Percentiles rank a stretch among this genome's conserved stretches.
phyloP scores from a whole-genome alignment of 1,140 invertebrate genomes.

The Platyscapa corneri region DNA sequence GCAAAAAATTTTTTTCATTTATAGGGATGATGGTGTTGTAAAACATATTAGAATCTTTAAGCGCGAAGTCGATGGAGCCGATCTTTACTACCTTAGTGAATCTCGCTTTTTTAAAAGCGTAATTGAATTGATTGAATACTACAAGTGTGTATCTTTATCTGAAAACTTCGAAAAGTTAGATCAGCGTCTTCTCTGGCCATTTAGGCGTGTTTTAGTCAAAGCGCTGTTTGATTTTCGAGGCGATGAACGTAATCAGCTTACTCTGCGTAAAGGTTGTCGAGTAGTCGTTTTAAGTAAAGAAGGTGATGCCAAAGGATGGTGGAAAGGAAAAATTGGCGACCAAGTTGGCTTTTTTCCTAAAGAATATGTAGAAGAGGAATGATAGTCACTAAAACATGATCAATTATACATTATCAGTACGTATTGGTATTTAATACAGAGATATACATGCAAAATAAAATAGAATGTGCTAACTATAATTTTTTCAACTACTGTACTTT shows the following conservation, averaged over 20 bases:
- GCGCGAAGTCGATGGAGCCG: slow-evolving; percentile 76
- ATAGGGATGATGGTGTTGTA: slow-evolving; percentile 85
- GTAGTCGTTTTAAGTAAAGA: slow-evolving; percentile 86
- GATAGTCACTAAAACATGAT: slow-evolving; percentile 1
- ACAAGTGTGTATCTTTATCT: slow-evolving; percentile 89
- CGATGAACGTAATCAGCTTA: slow-evolving; percentile 84
- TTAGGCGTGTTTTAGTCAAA: slow-evolving; percentile 82
- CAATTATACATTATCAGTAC: slow-evolving; percentile 41
- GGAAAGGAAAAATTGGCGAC: slow-evolving; percentile 84
- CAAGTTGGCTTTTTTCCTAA: slow-evolving; percentile 80
- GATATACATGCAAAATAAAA: background rate
- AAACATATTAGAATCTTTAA: slow-evolving; percentile 94
- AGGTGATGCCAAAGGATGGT: slow-evolving; percentile 87
- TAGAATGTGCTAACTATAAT: background rate
- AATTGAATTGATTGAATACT: slow-evolving; percentile 91
- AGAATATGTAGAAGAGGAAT: slow-evolving; percentile 77
- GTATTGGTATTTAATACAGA: slow-evolving; percentile 34
- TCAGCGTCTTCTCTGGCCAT: slow-evolving; percentile 85
- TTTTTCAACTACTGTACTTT: slow-evolving; percentile 12
- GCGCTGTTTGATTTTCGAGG: slow-evolving; percentile 85
- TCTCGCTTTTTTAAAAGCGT: slow-evolving; percentile 93
- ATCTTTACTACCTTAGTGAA: slow-evolving; percentile 86
- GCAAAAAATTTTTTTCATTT: slow-evolving; percentile 59
- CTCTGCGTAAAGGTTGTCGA: slow-evolving; percentile 84
- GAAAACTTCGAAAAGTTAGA: slow-evolving; percentile 93